phyloP scores from a whole-genome alignment of 1,140 invertebrate genomes.

The Thalassaphorura encarpata region DNA sequence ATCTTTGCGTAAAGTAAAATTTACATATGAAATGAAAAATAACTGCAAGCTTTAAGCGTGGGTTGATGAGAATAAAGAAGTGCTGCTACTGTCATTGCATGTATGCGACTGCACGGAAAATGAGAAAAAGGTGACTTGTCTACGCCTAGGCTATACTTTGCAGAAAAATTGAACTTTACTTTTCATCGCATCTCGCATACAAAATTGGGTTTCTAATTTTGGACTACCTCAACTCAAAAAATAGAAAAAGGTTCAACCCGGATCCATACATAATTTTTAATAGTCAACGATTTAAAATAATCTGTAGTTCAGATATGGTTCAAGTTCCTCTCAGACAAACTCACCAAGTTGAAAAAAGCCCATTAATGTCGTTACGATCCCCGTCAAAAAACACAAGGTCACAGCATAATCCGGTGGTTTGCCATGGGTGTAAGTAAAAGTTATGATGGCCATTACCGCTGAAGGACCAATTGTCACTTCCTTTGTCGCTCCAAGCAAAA shows the following conservation, averaged over 20 bases:
- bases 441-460: slow-evolving; percentile 70
- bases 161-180: too few species aligned
- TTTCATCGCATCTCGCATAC: too few species aligned
- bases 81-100: too few species aligned
- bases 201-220: background rate
- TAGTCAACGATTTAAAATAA: slow-evolving; percentile 1
- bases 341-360: slow-evolving; percentile 74
- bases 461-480: slow-evolving; percentile 75
- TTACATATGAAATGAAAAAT: too few species aligned
- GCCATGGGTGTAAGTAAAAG: slow-evolving; percentile 59
- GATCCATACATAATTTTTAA: too few species aligned
- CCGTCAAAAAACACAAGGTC: slow-evolving; percentile 65
- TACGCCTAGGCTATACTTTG: too few species aligned
- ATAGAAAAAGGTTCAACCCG: background rate
- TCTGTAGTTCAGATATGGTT: background rate
- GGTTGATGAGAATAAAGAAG: too few species aligned
- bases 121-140: too few species aligned
- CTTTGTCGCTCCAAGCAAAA: slow-evolving; percentile 78
- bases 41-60: too few species aligned
- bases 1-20: too few species aligned
- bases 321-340: slow-evolving; percentile 20
- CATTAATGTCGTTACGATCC: slow-evolving; percentile 70
- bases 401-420: slow-evolving; percentile 62
- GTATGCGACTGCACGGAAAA: too few species aligned
- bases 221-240: background rate